Evolutionary conservation across 1,140 invertebrate species (phyloP).

Genomic region (Drosophila ficusphila): DNA sequence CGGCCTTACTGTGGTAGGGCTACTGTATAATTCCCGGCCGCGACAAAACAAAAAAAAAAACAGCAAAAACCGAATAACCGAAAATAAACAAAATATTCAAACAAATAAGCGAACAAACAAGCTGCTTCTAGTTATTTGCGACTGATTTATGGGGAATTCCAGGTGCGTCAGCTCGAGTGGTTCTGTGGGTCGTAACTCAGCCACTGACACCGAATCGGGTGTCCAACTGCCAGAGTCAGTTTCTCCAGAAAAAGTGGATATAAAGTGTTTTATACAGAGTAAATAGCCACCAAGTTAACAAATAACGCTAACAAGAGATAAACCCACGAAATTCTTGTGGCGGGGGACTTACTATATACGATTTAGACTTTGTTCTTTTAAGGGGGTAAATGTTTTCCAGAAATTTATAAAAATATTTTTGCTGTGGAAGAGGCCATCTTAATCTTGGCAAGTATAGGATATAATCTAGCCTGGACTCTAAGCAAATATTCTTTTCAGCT

Average conservation of each 20-base stretch:
- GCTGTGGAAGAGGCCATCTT: not conserved
- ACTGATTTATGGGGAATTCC: constrained; percentile 81
- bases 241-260: constrained; percentile 56
- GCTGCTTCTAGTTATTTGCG: constrained; percentile 76
- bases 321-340: constrained; percentile 1
- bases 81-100: constrained; percentile 58
- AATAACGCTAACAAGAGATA: constrained; percentile 25
- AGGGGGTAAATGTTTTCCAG: not conserved
- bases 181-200: constrained; percentile 24
- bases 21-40: constrained; percentile 67
- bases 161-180: constrained; percentile 64
- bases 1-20: constrained; percentile 46
- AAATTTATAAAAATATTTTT: not conserved
- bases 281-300: constrained; percentile 51
- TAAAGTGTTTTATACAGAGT: constrained; percentile 41
- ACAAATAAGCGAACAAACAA: constrained; percentile 69
- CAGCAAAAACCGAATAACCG: constrained; percentile 24
- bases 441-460: not conserved
- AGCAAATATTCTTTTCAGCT: not conserved
- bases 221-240: constrained; percentile 37
- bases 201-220: constrained; percentile 26
- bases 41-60: no score
- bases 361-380: not conserved
- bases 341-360: constrained; percentile 1
- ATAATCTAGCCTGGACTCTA: not conserved